Conservation (phyloP, 2,888 invertebrate species). For the Drosophila niveifrons region DNA sequence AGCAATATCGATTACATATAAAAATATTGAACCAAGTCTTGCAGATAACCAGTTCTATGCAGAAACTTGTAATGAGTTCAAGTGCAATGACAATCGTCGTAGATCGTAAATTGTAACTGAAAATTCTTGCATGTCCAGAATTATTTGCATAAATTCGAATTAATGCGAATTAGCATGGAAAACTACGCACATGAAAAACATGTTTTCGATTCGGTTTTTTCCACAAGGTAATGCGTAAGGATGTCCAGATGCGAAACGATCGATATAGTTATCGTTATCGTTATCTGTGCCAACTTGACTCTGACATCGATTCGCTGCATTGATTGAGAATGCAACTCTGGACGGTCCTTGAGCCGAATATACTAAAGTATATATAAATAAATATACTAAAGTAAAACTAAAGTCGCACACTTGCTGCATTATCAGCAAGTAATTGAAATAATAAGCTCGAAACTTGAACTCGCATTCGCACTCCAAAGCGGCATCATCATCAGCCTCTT, state of each 20-base stretch:
- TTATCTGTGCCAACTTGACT: constrained; percentile 60
- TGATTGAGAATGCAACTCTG: constrained; percentile 31
- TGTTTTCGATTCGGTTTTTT: constrained; percentile 5
- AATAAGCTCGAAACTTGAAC: constrained; percentile 23
- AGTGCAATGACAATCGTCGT: constrained; percentile 64
- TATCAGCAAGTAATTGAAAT: constrained; percentile 34
- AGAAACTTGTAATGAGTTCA: constrained; percentile 48
- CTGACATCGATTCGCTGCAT: constrained; percentile 60
- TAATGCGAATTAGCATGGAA: constrained; percentile 58
- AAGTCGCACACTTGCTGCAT: constrained; percentile 10
- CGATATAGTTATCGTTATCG: too few relatives aligned
- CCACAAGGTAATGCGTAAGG: constrained; percentile 54
- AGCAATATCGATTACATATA: not conserved
- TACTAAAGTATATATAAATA: too few relatives aligned
- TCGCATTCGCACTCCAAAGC: constrained; percentile 5
- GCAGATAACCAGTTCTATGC: constrained; percentile 15
- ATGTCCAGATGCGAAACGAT: constrained; percentile 7
- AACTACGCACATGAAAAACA: constrained; percentile 46
- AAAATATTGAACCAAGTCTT: not conserved
- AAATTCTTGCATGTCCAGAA: constrained; percentile 57
- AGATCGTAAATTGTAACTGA: constrained; percentile 8
- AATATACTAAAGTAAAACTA: too few relatives aligned
- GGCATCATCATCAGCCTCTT: constrained; percentile 12
- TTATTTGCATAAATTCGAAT: constrained; percentile 49
- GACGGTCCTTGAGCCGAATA: constrained; percentile 57